Evolutionary conservation across 2,113 vertebrate genomes (phyloP), one percentile per base, ranked within the genome.

Genomic region (Poecilia latipinna): DNA sequence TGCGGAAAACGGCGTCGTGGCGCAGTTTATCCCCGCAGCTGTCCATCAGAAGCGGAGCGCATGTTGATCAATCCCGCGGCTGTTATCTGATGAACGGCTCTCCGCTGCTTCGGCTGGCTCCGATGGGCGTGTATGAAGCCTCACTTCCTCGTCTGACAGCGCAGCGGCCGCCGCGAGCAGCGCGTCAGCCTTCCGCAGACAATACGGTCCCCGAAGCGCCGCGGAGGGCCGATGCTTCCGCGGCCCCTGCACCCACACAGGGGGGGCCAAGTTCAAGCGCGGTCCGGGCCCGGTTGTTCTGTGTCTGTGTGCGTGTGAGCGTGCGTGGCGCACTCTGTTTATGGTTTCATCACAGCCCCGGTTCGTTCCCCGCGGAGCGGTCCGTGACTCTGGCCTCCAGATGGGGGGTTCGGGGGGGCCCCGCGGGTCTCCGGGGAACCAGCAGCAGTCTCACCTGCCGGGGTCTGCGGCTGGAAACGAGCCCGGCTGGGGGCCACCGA

Each of bases 111-210:
- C 51, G 13, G 72, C 82, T 65, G 71, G 80, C 86, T 77, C 33
- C 13, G 78, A 86, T 84, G 90, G 87, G 90, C 88, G 89, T 92
- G 89, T 75, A 32, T 78, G 75, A 6, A 82, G 79, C 77, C 65
- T 78, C 87, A 91, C 91, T 92, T 92, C 91, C 91, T 92, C 71
- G 88, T 92, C 87, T 91, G 91, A 88, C 86, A 88, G 91, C 88
- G 78, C 87, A 74, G 75, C 26, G 32, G 80, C 82, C 62, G 82
- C 62, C 35, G 78, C 22, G 74, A 65, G 72, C 77, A 60, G 88
- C 87, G 86, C 90, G 87, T 85, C 79, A 84, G 75, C 51, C 76
- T 74, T 71, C 78, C 31, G 44, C 71, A 72, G 32, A 78, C 74
- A 54, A 72, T 62, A 73, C 74, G 33, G 4, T 1, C 74, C 10